These are phyloP conservation scores for Cheilosia vernalis DNA, from an alignment of 2,888 invertebrate species.

Conservation along the genomic window DNA sequence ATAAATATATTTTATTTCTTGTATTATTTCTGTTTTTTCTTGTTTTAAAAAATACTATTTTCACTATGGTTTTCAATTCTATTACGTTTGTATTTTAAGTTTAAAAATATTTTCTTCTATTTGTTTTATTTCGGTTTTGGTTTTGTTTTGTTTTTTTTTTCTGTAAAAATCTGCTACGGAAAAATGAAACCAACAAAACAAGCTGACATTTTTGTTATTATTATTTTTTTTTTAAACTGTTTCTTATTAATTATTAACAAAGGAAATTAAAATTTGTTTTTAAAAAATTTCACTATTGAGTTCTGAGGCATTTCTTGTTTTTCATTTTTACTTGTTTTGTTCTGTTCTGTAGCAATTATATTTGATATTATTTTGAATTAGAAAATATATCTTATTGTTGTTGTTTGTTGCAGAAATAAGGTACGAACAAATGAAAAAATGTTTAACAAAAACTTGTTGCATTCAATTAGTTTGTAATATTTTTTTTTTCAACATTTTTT, in stretches of 20 bases:
- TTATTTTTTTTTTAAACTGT: background rate
- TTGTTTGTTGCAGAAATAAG: constrained; percentile 45
- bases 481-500: constrained; percentile 24
- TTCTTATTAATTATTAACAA: constrained; percentile 51
- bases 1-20: constrained; percentile 67
- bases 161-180: constrained; percentile 75
- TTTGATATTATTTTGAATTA: constrained; percentile 31
- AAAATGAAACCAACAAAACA: constrained; percentile 75
- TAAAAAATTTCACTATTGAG: constrained; percentile 73
- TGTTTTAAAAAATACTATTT: constrained; percentile 73
- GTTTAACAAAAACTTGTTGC: constrained; percentile 35
- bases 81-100: constrained; percentile 60
- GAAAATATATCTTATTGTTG: constrained; percentile 32
- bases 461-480: constrained; percentile 25
- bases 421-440: constrained; percentile 50
- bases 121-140: constrained; percentile 66
- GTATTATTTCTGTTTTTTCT: constrained; percentile 50
- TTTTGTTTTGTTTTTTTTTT: constrained; percentile 58
- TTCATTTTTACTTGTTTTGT: constrained; percentile 26
- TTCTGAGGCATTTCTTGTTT: constrained; percentile 75
- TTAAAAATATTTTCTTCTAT: constrained; percentile 70
- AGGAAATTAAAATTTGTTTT: constrained; percentile 63
- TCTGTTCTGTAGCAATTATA: constrained; percentile 27
- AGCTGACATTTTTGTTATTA: constrained; percentile 61
- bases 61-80: constrained; percentile 73